Evolutionary conservation across 2,113 vertebrate genomes (phyloP).

Genomic region (Recurvirostra avosetta): DNA sequence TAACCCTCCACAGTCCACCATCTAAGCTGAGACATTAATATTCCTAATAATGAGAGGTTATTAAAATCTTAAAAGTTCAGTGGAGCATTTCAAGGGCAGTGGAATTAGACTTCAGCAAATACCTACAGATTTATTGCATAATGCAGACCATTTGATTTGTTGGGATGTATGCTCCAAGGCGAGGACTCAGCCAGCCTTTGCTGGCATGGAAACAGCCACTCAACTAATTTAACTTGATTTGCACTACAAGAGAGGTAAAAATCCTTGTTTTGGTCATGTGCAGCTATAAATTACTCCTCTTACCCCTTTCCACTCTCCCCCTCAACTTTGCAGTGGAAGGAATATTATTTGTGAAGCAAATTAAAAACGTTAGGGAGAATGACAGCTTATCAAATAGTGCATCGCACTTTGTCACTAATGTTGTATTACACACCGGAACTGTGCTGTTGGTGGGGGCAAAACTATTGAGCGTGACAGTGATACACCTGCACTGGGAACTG

Average conservation of each 20-base stretch:
- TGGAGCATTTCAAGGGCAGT: conserved; percentile 61
- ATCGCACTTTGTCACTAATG: not conserved
- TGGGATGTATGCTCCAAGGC: not conserved
- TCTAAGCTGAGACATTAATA: not conserved
- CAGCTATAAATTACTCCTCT: not conserved
- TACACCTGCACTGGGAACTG: not conserved
- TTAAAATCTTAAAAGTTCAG: conserved; percentile 58
- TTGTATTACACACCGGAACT: not conserved
- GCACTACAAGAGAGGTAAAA: not conserved
- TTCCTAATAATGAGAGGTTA: conserved; percentile 44
- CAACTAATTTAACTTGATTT: conserved; percentile 9
- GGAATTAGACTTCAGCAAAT: conserved; percentile 51
- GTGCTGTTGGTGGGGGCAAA: not conserved
- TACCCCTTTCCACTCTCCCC: not conserved
- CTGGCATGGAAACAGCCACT: not conserved
- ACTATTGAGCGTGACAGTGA: accelerated
- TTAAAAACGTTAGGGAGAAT: not conserved
- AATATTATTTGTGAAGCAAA: not conserved
- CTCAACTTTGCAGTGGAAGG: not conserved
- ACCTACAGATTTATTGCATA: conserved; percentile 56
- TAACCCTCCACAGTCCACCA: conserved; percentile 34
- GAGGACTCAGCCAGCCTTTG: not conserved
- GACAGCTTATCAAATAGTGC: not conserved
- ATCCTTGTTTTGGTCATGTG: not conserved
- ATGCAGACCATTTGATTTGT: conserved; percentile 50